A percentile compares a stretch with the other conserved stretches of the same genome.
Evolutionary conservation across 2,888 invertebrate genomes (phyloP).

Genomic region (Polymixis flavicincta): DNA sequence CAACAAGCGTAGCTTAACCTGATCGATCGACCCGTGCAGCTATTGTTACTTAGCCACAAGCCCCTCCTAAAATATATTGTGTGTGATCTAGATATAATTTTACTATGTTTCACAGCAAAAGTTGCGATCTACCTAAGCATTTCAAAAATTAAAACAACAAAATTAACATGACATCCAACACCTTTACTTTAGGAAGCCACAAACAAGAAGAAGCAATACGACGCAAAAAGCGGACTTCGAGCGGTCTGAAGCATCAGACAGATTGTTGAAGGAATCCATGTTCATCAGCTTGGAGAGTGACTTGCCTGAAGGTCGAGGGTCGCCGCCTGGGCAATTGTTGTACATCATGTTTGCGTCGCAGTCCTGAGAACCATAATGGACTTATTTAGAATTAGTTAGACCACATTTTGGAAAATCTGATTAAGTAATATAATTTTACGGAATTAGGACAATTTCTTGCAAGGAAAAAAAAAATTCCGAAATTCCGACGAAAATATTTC

Average conservation of each 20-base stretch:
- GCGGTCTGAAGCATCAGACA: neutral
- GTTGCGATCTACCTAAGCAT: neutral
- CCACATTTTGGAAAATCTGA: no score
- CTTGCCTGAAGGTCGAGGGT: constrained; percentile 77
- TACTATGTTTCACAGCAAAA: neutral
- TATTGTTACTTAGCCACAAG: no score
- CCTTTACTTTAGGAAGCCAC: constrained; percentile 47
- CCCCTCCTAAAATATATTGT: no score
- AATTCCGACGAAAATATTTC: no score
- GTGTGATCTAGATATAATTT: no score
- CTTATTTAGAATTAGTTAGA: no score
- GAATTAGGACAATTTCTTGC: no score
- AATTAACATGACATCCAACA: neutral
- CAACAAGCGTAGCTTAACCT: no score
- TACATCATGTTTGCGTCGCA: constrained; percentile 83
- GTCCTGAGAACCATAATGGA: no score
- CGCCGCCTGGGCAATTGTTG: constrained; percentile 81
- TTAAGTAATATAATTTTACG: no score
- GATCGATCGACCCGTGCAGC: no score
- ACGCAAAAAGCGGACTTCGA: neutral
- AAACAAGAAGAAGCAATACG: neutral
- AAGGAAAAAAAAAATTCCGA: no score
- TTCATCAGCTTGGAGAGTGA: constrained; percentile 74
- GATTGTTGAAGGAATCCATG: constrained; percentile 32
- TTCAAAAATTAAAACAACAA: neutral